A percentile compares a stretch with the other conserved stretches of the same genome.
These are phyloP conservation scores for Drosophila merina DNA, from an alignment of 2,888 invertebrate genomes.

Conservation along the genomic window DNA sequence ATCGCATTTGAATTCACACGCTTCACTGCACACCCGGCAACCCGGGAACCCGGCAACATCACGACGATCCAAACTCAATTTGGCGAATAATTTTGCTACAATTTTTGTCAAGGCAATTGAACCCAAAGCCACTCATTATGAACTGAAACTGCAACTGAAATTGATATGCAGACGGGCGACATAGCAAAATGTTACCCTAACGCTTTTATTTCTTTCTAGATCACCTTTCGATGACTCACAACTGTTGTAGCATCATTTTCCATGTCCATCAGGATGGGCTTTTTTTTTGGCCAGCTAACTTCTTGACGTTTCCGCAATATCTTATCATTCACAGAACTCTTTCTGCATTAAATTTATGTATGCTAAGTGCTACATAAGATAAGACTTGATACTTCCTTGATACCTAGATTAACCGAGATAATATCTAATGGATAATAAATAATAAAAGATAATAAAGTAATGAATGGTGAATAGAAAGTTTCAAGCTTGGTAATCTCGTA, in stretches of 20 bases:
- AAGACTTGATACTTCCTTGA: not conserved
- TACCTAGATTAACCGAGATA: not conserved
- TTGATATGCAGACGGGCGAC: not conserved
- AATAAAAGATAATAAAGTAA: too few relatives aligned
- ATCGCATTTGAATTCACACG: constrained; percentile 69
- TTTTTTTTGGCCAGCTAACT: constrained; percentile 16
- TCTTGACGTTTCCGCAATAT: constrained; percentile 19
- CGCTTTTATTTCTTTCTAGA: not conserved
- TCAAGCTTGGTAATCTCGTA: too few relatives aligned
- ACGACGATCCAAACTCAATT: constrained; percentile 35
- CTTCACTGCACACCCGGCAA: constrained; percentile 55
- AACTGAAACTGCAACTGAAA: not conserved
- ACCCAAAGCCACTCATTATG: not conserved
- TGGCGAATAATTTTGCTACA: not conserved
- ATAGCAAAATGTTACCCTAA: not conserved
- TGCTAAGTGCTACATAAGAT: not conserved
- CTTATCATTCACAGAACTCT: constrained; percentile 10
- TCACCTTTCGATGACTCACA: not conserved
- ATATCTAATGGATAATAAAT: too few relatives aligned
- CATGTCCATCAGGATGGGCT: constrained; percentile 13
- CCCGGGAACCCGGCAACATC: constrained; percentile 17
- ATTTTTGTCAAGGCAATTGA: not conserved
- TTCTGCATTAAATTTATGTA: constrained; percentile 13
- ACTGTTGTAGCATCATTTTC: not conserved
- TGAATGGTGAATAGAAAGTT: too few relatives aligned